These are phyloP conservation scores for Oreotrochilus melanogaster DNA, from an alignment of 2,113 vertebrate species.

Conservation along the genomic window DNA sequence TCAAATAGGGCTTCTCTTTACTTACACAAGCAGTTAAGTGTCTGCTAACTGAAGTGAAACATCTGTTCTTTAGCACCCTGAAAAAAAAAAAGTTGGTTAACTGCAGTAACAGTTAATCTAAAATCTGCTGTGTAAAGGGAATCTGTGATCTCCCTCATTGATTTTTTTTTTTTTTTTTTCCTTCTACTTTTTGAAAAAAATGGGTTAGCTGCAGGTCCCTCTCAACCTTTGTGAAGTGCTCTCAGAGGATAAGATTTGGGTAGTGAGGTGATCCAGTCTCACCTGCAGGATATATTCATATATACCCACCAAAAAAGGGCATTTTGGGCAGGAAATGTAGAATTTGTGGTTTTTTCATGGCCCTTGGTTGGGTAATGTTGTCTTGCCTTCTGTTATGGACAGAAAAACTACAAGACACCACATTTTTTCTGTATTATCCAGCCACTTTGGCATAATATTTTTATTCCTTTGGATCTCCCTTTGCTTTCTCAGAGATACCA, in stretches of 20 bases:
- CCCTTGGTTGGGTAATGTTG: neutral
- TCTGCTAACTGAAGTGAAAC: neutral
- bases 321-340: neutral
- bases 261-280: neutral
- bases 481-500: slow-evolving; percentile 87
- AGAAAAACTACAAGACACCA: neutral
- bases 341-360: neutral
- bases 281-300: accelerated
- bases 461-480: neutral
- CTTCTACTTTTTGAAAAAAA: accelerated
- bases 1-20: neutral
- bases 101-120: neutral
- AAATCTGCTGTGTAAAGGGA: neutral
- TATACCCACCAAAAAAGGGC: neutral
- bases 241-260: neutral
- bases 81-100: neutral
- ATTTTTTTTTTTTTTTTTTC: neutral
- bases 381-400: neutral
- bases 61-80: neutral
- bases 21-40: neutral
- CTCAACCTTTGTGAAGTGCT: neutral
- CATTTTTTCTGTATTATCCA: accelerated
- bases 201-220: neutral
- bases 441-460: no score
- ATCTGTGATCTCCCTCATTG: neutral